Percentiles rank a stretch among this genome's conserved stretches.
These are phyloP conservation scores for Plectropomus leopardus DNA, from an alignment of 2,113 vertebrate genomes.

Conservation along the genomic window DNA sequence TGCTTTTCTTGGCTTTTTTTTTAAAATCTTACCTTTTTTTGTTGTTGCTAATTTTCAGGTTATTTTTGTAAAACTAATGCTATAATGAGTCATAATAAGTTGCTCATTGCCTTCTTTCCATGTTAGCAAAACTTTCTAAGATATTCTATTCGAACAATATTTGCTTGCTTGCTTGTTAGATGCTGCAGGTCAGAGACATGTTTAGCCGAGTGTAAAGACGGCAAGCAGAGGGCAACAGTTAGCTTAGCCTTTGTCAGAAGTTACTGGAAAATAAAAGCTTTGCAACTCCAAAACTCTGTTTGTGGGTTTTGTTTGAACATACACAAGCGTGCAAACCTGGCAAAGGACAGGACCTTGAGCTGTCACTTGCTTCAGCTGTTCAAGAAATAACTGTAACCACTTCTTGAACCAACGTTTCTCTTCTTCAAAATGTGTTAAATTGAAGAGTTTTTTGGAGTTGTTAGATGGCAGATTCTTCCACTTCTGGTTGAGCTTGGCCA, in stretches of 20 bases:
- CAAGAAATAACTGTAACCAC: not conserved
- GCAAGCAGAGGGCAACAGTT: not conserved
- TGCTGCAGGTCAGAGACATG: not conserved
- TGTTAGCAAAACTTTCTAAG: too few species aligned
- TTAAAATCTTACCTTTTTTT: too few species aligned
- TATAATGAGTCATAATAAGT: too few species aligned
- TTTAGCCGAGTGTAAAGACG: not conserved
- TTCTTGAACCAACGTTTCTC: not conserved
- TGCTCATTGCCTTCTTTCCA: too few species aligned
- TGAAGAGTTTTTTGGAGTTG: not conserved
- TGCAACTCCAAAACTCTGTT: too few species aligned
- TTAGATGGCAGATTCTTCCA: not conserved
- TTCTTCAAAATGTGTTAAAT: not conserved
- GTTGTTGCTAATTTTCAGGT: too few species aligned
- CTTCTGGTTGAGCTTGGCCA: too few species aligned
- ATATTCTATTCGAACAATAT: too few species aligned
- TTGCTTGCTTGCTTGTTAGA: too few species aligned
- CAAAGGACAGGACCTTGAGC: not conserved
- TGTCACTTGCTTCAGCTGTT: not conserved
- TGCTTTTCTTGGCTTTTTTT: too few species aligned
- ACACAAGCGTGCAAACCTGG: not conserved
- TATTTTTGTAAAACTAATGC: too few species aligned
- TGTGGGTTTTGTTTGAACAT: too few species aligned
- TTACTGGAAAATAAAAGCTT: not conserved
- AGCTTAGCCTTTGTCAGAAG: not conserved